Evolutionary conservation across 2,113 vertebrate species (phyloP).

Genomic region (Sarotherodon lohbergeri): DNA sequence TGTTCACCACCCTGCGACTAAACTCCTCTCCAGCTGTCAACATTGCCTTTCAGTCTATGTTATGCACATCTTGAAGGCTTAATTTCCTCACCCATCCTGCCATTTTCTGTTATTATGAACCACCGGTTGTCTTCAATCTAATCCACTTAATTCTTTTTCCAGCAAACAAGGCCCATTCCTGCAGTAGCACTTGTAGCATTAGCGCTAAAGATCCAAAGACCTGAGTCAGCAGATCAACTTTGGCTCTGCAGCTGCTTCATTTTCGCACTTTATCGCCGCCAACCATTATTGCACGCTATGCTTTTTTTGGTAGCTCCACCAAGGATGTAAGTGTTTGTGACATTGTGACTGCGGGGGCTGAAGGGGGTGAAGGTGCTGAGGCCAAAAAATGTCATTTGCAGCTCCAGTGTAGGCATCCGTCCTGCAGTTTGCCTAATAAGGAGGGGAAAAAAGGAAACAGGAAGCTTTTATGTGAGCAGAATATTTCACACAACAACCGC

Average conservation of each 20-base stretch:
- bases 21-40: background rate
- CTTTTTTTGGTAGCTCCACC: background rate
- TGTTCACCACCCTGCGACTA: background rate
- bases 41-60: background rate
- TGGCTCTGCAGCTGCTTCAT: slow-evolving; percentile 14
- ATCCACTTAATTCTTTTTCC: slow-evolving; percentile 8
- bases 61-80: background rate
- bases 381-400: slow-evolving; percentile 62
- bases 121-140: background rate
- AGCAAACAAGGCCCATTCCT: background rate
- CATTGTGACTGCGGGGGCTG: slow-evolving; percentile 37
- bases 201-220: background rate
- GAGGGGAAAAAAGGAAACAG: slow-evolving; percentile 9
- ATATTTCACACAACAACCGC: slow-evolving; percentile 8
- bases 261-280: slow-evolving; percentile 31
- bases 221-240: slow-evolving; percentile 42
- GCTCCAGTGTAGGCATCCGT: slow-evolving; percentile 43
- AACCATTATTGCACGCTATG: slow-evolving; percentile 24
- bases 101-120: slow-evolving; percentile 31
- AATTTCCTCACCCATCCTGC: slow-evolving; percentile 20
- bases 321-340: slow-evolving; percentile 64
- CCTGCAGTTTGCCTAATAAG: slow-evolving; percentile 21
- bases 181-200: slow-evolving; percentile 16
- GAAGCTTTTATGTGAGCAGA: slow-evolving; percentile 43
- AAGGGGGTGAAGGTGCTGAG: slow-evolving; percentile 52